phyloP scores from a whole-genome alignment of 1,140 invertebrate species.

The Drosophila pectinifera region DNA sequence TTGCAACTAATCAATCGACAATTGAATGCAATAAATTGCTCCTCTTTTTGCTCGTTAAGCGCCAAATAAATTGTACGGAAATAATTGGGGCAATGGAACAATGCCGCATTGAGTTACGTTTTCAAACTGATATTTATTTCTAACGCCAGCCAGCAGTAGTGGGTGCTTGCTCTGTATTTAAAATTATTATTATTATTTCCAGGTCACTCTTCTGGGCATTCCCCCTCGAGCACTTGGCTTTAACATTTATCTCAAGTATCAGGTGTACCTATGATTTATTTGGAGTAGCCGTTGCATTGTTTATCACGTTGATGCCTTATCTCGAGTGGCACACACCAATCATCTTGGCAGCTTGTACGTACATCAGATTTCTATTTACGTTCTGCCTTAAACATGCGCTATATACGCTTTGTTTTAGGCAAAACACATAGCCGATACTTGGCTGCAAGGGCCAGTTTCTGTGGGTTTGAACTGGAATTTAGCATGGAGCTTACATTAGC shows the following conservation, averaged over 20 bases:
- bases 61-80: constrained; percentile 28
- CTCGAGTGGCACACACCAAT: constrained; percentile 28
- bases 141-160: constrained; percentile 1
- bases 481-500: constrained; percentile 20
- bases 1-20: constrained; percentile 27
- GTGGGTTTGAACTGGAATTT: constrained; percentile 21
- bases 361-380: constrained; percentile 39
- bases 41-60: constrained; percentile 18
- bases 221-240: neutral
- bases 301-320: constrained; percentile 32
- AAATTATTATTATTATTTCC: constrained; percentile 23
- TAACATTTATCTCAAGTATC: constrained; percentile 37
- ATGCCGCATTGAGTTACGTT: constrained; percentile 31
- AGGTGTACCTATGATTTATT: constrained; percentile 37
- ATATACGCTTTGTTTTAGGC: constrained; percentile 18
- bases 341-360: constrained; percentile 21
- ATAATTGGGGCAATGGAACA: constrained; percentile 26
- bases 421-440: constrained; percentile 5
- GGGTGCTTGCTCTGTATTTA: neutral
- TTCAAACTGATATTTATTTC: constrained; percentile 15
- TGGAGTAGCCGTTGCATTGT: constrained; percentile 29
- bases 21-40: constrained; percentile 5
- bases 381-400: constrained; percentile 4
- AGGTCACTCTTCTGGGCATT: constrained; percentile 23
- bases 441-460: constrained; percentile 14